Evolutionary conservation across 2,113 vertebrate genomes (phyloP), one percentile per base, ranked within the genome.

Genomic region (Thryonomys swinderianus): DNA sequence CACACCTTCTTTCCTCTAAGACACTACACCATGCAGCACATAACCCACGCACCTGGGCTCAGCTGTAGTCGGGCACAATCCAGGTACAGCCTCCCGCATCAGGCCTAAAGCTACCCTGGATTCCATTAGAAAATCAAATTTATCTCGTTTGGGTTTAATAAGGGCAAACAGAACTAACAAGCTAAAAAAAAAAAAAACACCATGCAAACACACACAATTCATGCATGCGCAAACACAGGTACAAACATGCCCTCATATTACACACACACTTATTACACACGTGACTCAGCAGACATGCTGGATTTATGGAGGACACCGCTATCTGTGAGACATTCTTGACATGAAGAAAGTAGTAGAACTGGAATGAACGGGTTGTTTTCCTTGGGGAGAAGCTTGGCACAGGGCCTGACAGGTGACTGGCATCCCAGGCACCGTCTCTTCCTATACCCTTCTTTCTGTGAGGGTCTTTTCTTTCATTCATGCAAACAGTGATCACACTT

Each of bases 91-190:
- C 30, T 3, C 13, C 18, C 61, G 21, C 55, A 48, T 27, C 4
- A 25, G 34, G 27, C 4, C 2, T 12, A 30, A 32, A 37, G 13
- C 45, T 53, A 9, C 20, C 0, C 3, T 3, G 0, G 2, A 30
- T 42, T 79, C 53, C 51, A 17, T 17, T 78, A 30, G 12, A 79
- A 87, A 83, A 45, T 25, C 27, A 78, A 20, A 25, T 76, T 34
- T 32, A 10, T 32, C 57, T 80, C 30, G 4, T 76, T 85, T n/a
- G 27, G 17, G 57, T 94, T 79, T n/a, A 85, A 4, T 23, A 4
- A 59, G n/a, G 55, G 2, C 9, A 53, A 84, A 48, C 13, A 88
- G 23, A 78, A 53, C 4, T 6, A 71, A 48, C 30, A 53, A 66
- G 73, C 7, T 42, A 20, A 51, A 23, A 64, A 53, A 51, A 23